These are phyloP conservation scores for Antheraea yamamai DNA, from an alignment of 2,888 invertebrate genomes.

Conservation along the genomic window DNA sequence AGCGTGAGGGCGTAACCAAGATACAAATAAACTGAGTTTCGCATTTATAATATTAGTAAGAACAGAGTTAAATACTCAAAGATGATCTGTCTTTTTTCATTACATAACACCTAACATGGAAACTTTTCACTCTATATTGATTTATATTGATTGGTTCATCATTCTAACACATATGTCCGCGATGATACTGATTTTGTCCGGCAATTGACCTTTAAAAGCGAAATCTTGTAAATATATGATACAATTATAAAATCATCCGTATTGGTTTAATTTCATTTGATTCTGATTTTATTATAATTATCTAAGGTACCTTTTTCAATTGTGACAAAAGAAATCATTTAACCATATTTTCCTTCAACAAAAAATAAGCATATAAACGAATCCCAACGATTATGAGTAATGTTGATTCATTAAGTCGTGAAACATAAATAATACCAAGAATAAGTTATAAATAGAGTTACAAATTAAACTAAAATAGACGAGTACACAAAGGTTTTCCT, in stretches of 20 bases:
- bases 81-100: neutral
- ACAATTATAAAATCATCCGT: constrained; percentile 6
- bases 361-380: constrained; percentile 18
- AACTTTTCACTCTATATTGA: neutral
- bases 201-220: neutral
- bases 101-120: neutral
- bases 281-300: neutral
- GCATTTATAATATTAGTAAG: no score
- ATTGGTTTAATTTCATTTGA: neutral
- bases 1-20: no score
- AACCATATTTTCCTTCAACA: neutral
- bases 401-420: constrained; percentile 24
- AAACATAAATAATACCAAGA: constrained; percentile 18
- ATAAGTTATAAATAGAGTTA: constrained; percentile 19
- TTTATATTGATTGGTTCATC: neutral
- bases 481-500: constrained; percentile 24
- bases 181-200: neutral
- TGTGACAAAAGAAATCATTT: neutral
- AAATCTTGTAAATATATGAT: constrained; percentile 31
- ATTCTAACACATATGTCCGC: neutral
- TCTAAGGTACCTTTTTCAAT: neutral
- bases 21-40: no score
- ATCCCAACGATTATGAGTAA: neutral
- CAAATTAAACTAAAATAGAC: constrained; percentile 18
- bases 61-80: no score